A percentile compares a stretch with the other conserved stretches of the same genome.
Conservation (phyloP, 1,140 invertebrate genomes). For the Hycleus phaleratus region DNA sequence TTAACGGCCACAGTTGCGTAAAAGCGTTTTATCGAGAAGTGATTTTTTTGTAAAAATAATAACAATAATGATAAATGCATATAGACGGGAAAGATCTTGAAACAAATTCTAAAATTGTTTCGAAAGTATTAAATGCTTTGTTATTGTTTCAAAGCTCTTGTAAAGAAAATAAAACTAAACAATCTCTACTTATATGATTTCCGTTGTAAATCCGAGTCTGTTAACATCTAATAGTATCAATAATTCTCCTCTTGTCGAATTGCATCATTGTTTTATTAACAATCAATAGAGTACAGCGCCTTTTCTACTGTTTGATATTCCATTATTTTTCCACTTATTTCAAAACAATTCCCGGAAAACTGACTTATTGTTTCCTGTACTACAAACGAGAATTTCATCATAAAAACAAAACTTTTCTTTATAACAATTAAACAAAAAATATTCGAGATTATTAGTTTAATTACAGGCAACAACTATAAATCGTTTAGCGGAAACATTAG, state of each 20-base stretch:
- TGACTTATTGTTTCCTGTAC: too few species aligned
- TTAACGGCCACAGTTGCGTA: conserved; percentile 13
- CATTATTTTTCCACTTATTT: too few species aligned
- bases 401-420: too few species aligned
- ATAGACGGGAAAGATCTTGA: conserved; percentile 2
- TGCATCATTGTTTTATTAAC: background rate
- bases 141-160: conserved; percentile 9
- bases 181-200: conserved; percentile 11
- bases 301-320: too few species aligned
- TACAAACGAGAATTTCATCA: too few species aligned
- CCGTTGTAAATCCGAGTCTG: conserved; percentile 10
- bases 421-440: too few species aligned
- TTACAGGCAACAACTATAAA: too few species aligned
- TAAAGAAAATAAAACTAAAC: conserved; percentile 10
- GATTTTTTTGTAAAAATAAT: too few species aligned
- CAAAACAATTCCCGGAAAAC: too few species aligned
- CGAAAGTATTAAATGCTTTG: conserved; percentile 8
- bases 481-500: background rate
- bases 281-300: too few species aligned
- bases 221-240: conserved; percentile 8
- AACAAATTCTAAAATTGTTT: conserved; percentile 7
- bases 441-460: too few species aligned
- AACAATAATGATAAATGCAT: background rate
- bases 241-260: conserved; percentile 3
- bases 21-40: background rate